These are phyloP conservation scores for Trimorus sp. DNA, from an alignment of 2,888 invertebrate genomes.

Conservation along the genomic window DNA sequence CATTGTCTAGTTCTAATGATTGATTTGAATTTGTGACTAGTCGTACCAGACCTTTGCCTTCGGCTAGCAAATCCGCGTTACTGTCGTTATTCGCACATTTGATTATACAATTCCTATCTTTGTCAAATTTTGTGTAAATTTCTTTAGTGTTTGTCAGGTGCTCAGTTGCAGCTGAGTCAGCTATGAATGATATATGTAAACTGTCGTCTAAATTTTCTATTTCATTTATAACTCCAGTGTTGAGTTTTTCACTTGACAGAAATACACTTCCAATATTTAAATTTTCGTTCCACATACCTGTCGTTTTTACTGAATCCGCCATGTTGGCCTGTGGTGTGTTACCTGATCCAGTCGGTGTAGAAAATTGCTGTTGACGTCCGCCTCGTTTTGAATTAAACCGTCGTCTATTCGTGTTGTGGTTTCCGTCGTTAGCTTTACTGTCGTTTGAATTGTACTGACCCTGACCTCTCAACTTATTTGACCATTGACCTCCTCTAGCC, in stretches of 20 bases:
- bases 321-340: not conserved
- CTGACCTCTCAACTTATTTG: not conserved
- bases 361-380: conserved; percentile 29
- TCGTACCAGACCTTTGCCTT: conserved; percentile 27
- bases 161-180: conserved; percentile 14
- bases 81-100: conserved; percentile 43
- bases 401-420: conserved; percentile 13
- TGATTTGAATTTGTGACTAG: not conserved
- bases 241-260: conserved; percentile 19
- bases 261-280: not conserved
- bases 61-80: conserved; percentile 15
- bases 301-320: not conserved
- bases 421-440: not conserved
- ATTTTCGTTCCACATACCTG: conserved; percentile 20
- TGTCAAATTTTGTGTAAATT: not conserved
- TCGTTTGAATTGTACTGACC: conserved; percentile 18
- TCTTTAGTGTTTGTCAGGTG: conserved; percentile 9
- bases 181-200: conserved; percentile 14
- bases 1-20: conserved; percentile 19
- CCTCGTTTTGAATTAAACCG: conserved; percentile 9
- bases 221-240: not conserved
- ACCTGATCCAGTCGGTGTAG: not conserved
- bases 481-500: not conserved
- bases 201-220: not conserved
- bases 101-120: not conserved